Percentiles rank a stretch among this genome's conserved stretches.
Evolutionary conservation across 2,888 invertebrate species (phyloP).

Genomic region (Stenurella melanura): DNA sequence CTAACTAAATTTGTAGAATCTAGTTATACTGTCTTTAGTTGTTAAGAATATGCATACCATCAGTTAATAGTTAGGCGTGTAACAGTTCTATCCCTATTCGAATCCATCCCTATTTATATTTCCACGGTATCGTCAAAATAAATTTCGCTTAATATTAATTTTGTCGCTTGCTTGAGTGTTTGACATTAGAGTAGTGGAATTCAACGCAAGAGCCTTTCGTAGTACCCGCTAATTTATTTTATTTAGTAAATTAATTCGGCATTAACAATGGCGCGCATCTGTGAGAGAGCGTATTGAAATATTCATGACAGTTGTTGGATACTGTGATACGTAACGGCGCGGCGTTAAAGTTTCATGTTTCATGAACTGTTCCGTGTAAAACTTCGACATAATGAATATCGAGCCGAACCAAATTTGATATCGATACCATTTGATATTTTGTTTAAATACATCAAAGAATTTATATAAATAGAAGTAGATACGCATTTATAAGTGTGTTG

Average conservation of each 20-base stretch:
- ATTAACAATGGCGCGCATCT: neutral
- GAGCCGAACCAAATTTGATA: neutral
- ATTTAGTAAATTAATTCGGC: neutral
- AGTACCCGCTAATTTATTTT: neutral
- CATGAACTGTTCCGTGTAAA: neutral
- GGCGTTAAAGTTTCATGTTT: neutral
- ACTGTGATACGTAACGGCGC: neutral
- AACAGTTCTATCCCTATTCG: no score
- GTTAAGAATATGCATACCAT: no score
- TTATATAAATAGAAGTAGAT: no score
- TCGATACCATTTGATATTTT: no score
- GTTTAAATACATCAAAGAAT: no score
- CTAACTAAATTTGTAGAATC: no score
- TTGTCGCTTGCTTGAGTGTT: no score
- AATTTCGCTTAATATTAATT: neutral
- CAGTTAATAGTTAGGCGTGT: no score
- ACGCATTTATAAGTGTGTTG: no score
- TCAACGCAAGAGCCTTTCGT: neutral
- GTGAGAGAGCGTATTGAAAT: neutral
- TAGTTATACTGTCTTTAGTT: no score
- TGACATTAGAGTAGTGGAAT: no score
- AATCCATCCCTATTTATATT: no score
- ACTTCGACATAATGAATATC: neutral
- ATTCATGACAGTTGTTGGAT: neutral
- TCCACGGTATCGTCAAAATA: neutral